These are phyloP conservation scores for Peromyscus melanophrys DNA, from an alignment of 2,797 vertebrate genomes.

Conservation along the genomic window DNA sequence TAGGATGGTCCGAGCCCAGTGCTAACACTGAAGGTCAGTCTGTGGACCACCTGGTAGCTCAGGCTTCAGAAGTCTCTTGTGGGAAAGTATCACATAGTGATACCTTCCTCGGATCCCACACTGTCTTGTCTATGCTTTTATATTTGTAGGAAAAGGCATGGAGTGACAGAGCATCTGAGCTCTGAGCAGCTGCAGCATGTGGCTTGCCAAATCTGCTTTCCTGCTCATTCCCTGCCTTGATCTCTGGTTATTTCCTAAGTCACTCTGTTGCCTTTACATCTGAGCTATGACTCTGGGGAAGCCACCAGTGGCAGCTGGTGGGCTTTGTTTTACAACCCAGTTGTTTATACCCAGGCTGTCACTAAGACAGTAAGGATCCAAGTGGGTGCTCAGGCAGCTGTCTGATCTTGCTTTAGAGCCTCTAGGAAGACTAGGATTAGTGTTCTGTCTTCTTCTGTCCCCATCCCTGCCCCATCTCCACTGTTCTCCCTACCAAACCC, in stretches of 20 bases:
- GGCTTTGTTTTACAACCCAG: not conserved
- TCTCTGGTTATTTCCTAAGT: not conserved
- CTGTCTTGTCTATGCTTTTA: not conserved
- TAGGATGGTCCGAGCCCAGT: not conserved
- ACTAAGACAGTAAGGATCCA: not conserved
- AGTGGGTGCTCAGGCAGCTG: not conserved
- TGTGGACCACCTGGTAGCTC: not conserved
- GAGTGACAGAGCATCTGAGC: not conserved
- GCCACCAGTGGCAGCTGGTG: not conserved
- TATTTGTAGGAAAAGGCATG: not conserved
- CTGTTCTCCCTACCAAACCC: not conserved
- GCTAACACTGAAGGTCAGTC: not conserved
- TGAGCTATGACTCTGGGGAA: not conserved
- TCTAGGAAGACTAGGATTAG: not conserved
- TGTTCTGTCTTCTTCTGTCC: not conserved
- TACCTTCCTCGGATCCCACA: not conserved
- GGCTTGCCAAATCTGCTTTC: not conserved
- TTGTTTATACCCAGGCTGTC: not conserved
- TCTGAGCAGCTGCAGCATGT: not conserved
- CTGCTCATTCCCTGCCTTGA: not conserved
- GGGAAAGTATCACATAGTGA: fast-evolving
- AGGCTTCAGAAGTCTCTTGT: not conserved
- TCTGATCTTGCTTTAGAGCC: not conserved
- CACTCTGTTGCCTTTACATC: not conserved
- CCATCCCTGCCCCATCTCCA: fast-evolving